These are phyloP conservation scores for Embiotoca jacksoni DNA, from an alignment of 2,113 vertebrate species.

Conservation along the genomic window DNA sequence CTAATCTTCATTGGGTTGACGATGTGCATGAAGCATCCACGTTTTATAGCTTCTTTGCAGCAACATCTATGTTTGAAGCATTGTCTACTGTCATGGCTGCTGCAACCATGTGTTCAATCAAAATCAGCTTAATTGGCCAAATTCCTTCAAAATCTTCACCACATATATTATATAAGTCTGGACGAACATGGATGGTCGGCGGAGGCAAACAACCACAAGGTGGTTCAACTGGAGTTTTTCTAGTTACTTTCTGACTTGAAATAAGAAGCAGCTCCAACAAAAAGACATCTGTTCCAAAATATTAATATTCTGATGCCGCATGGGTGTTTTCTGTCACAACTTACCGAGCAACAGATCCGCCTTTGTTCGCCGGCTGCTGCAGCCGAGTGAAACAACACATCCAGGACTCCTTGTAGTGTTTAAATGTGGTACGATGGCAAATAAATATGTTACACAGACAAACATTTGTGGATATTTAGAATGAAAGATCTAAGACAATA, in stretches of 20 bases:
- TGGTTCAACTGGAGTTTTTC: too few species aligned
- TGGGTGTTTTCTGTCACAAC: conserved; percentile 87
- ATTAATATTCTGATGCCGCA: conserved; percentile 89
- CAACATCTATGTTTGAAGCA: too few species aligned
- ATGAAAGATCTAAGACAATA: neutral
- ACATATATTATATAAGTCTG: too few species aligned
- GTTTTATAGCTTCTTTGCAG: too few species aligned
- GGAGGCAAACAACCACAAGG: too few species aligned
- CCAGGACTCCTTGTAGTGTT: neutral
- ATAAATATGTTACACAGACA: neutral
- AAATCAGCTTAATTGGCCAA: too few species aligned
- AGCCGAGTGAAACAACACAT: conserved; percentile 33
- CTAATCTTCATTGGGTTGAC: too few species aligned
- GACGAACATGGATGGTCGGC: too few species aligned
- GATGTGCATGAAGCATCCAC: too few species aligned
- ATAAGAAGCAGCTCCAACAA: conserved; percentile 81
- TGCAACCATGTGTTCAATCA: too few species aligned
- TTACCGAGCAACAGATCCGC: conserved; percentile 78
- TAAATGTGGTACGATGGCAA: neutral
- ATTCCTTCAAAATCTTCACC: too few species aligned
- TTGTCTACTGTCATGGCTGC: too few species aligned
- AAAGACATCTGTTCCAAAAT: conserved; percentile 85
- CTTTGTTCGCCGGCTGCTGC: conserved; percentile 74
- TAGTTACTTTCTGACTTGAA: conserved; percentile 43
- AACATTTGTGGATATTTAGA: neutral